phyloP scores from a whole-genome alignment of 2,113 vertebrate genomes.

The Odontesthes bonariensis region DNA sequence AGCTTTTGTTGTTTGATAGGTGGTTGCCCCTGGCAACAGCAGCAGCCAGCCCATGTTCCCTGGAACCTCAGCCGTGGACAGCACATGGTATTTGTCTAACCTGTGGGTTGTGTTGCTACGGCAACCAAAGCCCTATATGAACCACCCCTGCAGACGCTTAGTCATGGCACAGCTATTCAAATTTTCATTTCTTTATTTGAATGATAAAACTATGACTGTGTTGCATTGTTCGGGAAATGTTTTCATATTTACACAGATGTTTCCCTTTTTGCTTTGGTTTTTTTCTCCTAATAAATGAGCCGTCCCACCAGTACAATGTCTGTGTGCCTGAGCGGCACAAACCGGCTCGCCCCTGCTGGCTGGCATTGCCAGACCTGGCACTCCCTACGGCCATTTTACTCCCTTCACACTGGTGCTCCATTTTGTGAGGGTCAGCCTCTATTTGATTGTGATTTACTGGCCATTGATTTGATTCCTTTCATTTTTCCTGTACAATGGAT shows the following conservation, averaged over 20 bases:
- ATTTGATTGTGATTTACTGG: neutral
- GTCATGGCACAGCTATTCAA: slow-evolving; percentile 70
- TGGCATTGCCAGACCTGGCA: slow-evolving; percentile 47
- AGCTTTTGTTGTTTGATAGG: slow-evolving; percentile 72
- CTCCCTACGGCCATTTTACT: slow-evolving; percentile 74
- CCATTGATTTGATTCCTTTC: neutral
- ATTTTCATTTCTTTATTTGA: neutral
- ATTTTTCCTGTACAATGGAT: too few species aligned
- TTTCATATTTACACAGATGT: slow-evolving; percentile 5
- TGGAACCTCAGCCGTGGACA: slow-evolving; percentile 51
- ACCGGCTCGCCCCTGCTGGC: slow-evolving; percentile 28
- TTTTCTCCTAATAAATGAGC: neutral
- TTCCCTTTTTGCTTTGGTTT: slow-evolving; percentile 9
- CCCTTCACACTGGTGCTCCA: slow-evolving; percentile 48
- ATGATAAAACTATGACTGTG: slow-evolving; percentile 7
- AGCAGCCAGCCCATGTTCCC: slow-evolving; percentile 43
- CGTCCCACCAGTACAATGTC: neutral
- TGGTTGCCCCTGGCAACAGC: slow-evolving; percentile 74
- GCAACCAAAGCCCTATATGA: slow-evolving; percentile 66
- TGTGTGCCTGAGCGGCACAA: slow-evolving; percentile 33
- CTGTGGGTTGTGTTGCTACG: slow-evolving; percentile 72
- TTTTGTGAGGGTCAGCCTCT: slow-evolving; percentile 50
- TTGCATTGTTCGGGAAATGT: neutral
- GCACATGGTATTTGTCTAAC: slow-evolving; percentile 74
- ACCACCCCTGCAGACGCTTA: slow-evolving; percentile 80